phyloP scores from a whole-genome alignment of 2,113 vertebrate genomes.

The Anthoscopus minutus region DNA sequence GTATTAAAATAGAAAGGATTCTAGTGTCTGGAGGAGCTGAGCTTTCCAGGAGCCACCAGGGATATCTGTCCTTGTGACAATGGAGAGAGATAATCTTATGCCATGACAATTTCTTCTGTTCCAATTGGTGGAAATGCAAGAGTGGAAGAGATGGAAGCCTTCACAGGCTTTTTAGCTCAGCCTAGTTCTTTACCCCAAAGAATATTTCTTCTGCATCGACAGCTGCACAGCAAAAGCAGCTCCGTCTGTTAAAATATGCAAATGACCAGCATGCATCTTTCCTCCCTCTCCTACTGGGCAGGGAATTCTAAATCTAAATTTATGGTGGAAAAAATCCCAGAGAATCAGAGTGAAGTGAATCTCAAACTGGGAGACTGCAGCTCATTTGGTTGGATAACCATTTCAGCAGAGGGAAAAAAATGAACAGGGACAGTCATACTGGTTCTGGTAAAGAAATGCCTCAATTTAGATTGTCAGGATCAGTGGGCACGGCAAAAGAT shows the following conservation, averaged over 20 bases:
- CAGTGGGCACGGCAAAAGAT: neutral
- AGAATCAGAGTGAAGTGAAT: neutral
- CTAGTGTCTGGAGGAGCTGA: neutral
- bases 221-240: slow-evolving; percentile 53
- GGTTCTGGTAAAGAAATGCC: neutral
- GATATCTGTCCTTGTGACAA: neutral
- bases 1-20: neutral
- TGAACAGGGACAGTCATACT: neutral
- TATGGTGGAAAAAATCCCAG: neutral
- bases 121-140: neutral
- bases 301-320: slow-evolving; percentile 62
- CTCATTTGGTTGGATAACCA: neutral
- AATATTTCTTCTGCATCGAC: slow-evolving; percentile 55
- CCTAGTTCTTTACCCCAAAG: slow-evolving; percentile 47
- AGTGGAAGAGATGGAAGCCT: neutral
- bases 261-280: slow-evolving; percentile 38
- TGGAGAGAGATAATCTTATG: neutral
- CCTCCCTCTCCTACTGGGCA: slow-evolving; percentile 57
- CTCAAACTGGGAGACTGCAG: neutral
- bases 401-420: neutral
- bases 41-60: neutral
- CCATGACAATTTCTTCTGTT: neutral
- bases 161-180: neutral
- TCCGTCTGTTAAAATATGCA: slow-evolving; percentile 64
- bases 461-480: neutral